phyloP scores from a whole-genome alignment of 2,113 vertebrate species.

The Amblyopsis rosae region DNA sequence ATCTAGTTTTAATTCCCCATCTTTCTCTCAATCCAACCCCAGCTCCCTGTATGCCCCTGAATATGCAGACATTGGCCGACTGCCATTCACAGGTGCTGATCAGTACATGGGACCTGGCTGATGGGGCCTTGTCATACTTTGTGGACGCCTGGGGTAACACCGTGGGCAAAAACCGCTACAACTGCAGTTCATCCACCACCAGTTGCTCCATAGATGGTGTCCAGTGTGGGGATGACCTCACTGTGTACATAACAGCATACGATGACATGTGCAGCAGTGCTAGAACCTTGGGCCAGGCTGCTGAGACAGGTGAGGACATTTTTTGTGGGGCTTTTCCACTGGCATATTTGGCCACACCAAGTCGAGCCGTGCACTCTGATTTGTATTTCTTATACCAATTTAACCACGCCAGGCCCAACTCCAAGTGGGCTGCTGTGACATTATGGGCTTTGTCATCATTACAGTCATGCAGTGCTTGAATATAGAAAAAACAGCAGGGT shows the following conservation, averaged over 20 bases:
- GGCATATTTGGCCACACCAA: too few relatives aligned
- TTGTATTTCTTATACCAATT: too few relatives aligned
- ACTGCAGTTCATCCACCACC: slow-evolving; percentile 70
- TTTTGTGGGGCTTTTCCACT: too few relatives aligned
- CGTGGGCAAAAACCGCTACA: slow-evolving; percentile 54
- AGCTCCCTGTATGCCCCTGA: slow-evolving; percentile 78
- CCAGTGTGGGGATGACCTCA: slow-evolving; percentile 75
- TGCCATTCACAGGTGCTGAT: slow-evolving; percentile 62
- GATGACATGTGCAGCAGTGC: slow-evolving; percentile 73
- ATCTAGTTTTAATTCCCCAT: neutral
- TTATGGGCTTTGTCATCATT: too few relatives aligned
- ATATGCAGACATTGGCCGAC: slow-evolving; percentile 57
- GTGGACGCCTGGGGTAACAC: slow-evolving; percentile 72
- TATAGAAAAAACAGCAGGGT: too few relatives aligned
- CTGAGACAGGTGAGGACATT: slow-evolving; percentile 68
- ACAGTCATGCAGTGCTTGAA: too few relatives aligned
- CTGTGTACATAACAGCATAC: slow-evolving; percentile 66
- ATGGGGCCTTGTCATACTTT: slow-evolving; percentile 68
- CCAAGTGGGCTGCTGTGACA: too few relatives aligned
- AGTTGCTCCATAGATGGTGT: slow-evolving; percentile 71
- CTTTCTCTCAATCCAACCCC: slow-evolving; percentile 8
- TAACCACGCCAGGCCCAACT: too few relatives aligned
- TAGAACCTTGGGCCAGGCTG: slow-evolving; percentile 48
- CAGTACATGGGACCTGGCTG: slow-evolving; percentile 70
- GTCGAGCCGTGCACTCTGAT: too few relatives aligned